Base-by-base conservation (phyloP, 2,888 invertebrate genomes). In the Trachelus troglodyta region DNA sequence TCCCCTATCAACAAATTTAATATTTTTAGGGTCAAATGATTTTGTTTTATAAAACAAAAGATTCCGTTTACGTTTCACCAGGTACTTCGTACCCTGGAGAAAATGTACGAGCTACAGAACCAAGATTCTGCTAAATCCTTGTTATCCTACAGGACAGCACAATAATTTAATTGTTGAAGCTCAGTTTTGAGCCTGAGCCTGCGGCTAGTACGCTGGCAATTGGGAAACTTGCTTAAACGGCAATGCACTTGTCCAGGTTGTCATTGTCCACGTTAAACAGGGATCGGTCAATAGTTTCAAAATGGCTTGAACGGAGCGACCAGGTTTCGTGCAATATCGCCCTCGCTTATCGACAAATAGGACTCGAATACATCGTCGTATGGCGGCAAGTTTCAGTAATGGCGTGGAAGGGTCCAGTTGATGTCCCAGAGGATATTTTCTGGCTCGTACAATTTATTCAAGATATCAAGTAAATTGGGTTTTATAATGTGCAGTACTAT, bases 111-210 rank as follows among this genome's bases (percentile, higher is more conserved):
- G 9, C 15, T 56, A 56, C 23, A 23, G 56, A 9, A 56, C 1
- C 56, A 56, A 23, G 56, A 23, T 9, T 23, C 1, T 56, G 2
- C 23, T 23, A 56, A 23, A 56, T 56, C 23, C 56, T 56, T 56
- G 56, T 56, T 56, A 56, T 71, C 71, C 12, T 15, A 12, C 15
- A 35, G 34, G 74, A 34, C 56, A 74, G 31, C 69, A 33, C 37
- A 75, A 35, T 80, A 81, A 81, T 73, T 77, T 74, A 77, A 81
- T 82, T 81, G 69, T 69, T 56, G 33, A 76, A 75, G 76, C 69
- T 76, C 56, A 77, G 78, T 81, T 74, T 75, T 75, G 75, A 71
- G 69, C 75, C 34, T 76, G 68, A 31, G 71, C 12, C 71, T 71
- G 33, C 12, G 71, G 56, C 56, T 9, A 9, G 23, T 56, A 23